Base-by-base conservation (phyloP, 2,113 vertebrate genomes). In the Oreochromis spilurus region DNA sequence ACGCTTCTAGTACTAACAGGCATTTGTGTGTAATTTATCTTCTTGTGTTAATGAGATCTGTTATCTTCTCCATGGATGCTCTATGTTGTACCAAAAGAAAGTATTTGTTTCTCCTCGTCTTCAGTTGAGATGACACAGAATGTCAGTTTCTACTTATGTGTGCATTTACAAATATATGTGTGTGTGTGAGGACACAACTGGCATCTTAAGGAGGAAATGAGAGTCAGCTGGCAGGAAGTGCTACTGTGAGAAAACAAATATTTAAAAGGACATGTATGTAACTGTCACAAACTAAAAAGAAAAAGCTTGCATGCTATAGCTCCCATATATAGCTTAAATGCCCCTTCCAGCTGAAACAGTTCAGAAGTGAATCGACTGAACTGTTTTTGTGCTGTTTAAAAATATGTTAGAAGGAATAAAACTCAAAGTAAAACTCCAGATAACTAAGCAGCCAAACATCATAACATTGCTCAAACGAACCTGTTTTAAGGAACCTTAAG, bases 211-310 rank as follows among this genome's bases (percentile, higher is more conserved):
- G 55, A 89, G 95, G 96, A 96, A 96, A 93, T 91, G 96, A 96
- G 84, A 58, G 55, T 90, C 82, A 92, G 88, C 92, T 91, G 89
- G 87, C 94, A 94, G 93, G 94, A 96, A 95, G 92, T 93, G 87
- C 89, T 78, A 55, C 65, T 83, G 70, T 93, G 89, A 83, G 79
- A 95, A 88, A 92, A 90, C 82, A 67, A 6, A n/a, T 8, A 4
- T 77, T 72, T 26, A 79, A 87, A 89, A n/a, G 5, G 9, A 11
- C 34, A 65, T 9, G 7, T 24, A 16, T 43, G n/a, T 26, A 26
- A 45, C 13, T 24, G 38, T 70, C n/a, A 21, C 65, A 70, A 70
- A 38, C 65, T 40, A 14, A 67, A 24, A 38, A 65, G 19, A 65
- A 65, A 65, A n/a, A 13, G 19, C 60, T 1, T 0, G 0, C 36